These are phyloP conservation scores for Palloptera scutellata DNA, from an alignment of 2,888 invertebrate species.

Conservation along the genomic window DNA sequence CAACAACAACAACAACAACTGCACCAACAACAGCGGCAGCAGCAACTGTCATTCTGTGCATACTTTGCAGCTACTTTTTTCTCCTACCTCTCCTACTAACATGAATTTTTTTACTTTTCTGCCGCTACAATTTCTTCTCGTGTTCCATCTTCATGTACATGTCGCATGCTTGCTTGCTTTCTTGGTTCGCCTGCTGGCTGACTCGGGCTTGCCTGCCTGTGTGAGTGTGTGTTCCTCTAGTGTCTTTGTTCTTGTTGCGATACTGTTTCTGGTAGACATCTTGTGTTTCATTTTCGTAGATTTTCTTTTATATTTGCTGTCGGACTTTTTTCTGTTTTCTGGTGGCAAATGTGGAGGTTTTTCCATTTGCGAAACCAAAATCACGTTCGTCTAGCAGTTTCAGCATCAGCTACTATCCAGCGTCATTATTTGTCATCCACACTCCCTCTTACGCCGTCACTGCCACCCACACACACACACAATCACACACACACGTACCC, in stretches of 20 bases:
- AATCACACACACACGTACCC: neutral
- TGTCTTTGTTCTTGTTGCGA: neutral
- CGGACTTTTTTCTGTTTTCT: too few relatives aligned
- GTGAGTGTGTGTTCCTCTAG: neutral
- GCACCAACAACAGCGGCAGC: constrained; percentile 15
- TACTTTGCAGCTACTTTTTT: too few relatives aligned
- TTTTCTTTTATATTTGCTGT: constrained; percentile 23
- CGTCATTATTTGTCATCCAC: neutral
- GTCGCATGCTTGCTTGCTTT: too few relatives aligned
- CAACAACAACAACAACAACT: constrained; percentile 23
- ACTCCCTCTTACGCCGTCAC: neutral
- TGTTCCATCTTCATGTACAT: too few relatives aligned
- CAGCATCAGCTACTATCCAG: too few relatives aligned
- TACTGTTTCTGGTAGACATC: constrained; percentile 8
- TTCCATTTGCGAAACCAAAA: neutral
- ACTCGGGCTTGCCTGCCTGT: too few relatives aligned
- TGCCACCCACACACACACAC: neutral
- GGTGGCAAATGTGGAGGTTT: too few relatives aligned
- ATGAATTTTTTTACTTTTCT: too few relatives aligned
- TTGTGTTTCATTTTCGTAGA: neutral
- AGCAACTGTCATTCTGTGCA: neutral
- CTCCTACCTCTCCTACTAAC: too few relatives aligned
- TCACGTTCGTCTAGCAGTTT: constrained; percentile 1
- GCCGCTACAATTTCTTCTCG: too few relatives aligned
- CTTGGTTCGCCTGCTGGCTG: too few relatives aligned